Evolutionary conservation across 2,888 invertebrate species (phyloP).

Genomic region (Anagyrus pseudococci): DNA sequence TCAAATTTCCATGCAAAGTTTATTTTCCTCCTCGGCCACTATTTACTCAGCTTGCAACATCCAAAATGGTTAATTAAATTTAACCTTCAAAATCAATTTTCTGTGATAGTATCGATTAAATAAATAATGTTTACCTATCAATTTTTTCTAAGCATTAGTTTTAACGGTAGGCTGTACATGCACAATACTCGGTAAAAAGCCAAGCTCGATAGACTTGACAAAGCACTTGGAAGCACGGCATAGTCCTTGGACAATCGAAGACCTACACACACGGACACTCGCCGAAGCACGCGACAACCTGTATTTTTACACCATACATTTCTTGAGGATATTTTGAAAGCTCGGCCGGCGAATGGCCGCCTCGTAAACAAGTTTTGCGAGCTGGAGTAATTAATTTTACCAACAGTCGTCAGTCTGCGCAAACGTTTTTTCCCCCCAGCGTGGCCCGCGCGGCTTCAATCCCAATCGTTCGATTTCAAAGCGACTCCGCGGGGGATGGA

Average conservation of each 20-base stretch:
- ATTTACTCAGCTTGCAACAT: constrained; percentile 18
- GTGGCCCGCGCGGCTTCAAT: neutral
- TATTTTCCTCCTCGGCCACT: constrained; percentile 11
- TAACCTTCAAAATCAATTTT: too few species aligned
- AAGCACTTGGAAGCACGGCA: too few species aligned
- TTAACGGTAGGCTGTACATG: too few species aligned
- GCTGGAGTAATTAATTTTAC: constrained; percentile 27
- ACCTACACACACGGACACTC: neutral
- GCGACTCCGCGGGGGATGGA: neutral
- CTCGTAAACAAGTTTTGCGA: constrained; percentile 20
- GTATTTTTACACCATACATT: neutral
- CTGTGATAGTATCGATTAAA: too few species aligned
- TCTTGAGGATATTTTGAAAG: constrained; percentile 24
- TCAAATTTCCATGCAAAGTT: constrained; percentile 35
- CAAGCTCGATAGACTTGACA: too few species aligned
- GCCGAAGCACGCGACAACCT: neutral
- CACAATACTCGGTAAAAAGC: too few species aligned
- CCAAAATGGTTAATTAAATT: too few species aligned
- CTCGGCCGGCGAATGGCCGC: neutral
- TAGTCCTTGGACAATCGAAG: too few species aligned
- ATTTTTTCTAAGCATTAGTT: too few species aligned
- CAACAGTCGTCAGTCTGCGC: neutral
- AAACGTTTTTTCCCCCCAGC: neutral
- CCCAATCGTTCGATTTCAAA: neutral
- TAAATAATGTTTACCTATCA: too few species aligned